Percentiles rank a stretch among this genome's conserved stretches.
phyloP scores from a whole-genome alignment of 2,797 vertebrate genomes.

The Enteromius fasciolatus region DNA sequence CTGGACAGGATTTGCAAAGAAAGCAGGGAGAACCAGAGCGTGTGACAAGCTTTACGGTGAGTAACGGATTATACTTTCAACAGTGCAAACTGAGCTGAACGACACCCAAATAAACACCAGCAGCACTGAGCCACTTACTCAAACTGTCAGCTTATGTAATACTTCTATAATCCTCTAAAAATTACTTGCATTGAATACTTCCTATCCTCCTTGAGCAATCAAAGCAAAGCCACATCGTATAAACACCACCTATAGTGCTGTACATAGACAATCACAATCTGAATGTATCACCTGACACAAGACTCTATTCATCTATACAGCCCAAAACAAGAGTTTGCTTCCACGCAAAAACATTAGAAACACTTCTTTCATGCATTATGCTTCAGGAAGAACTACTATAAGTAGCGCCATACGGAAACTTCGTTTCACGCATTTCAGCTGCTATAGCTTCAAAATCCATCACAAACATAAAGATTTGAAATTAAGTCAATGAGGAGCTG shows the following conservation, averaged over 20 bases:
- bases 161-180: conserved; percentile 18
- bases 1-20: conserved; percentile 21
- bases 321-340: neutral
- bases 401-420: neutral
- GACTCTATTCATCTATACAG: neutral
- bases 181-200: neutral
- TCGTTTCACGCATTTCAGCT: neutral
- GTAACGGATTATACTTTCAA: conserved; percentile 42
- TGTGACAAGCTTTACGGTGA: conserved; percentile 46
- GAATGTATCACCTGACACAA: neutral
- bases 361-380: neutral
- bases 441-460: neutral
- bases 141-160: conserved; percentile 27
- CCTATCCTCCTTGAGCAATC: neutral
- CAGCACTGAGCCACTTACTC: conserved; percentile 11
- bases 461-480: neutral
- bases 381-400: neutral
- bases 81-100: conserved; percentile 26
- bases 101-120: conserved; percentile 28
- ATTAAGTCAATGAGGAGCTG: neutral
- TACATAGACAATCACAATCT: neutral
- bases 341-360: neutral
- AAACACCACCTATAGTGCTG: neutral
- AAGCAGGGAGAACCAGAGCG: conserved; percentile 34
- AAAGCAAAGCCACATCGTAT: neutral